phyloP scores from a whole-genome alignment of 1,140 invertebrate genomes.

The Drosophila melanica region DNA sequence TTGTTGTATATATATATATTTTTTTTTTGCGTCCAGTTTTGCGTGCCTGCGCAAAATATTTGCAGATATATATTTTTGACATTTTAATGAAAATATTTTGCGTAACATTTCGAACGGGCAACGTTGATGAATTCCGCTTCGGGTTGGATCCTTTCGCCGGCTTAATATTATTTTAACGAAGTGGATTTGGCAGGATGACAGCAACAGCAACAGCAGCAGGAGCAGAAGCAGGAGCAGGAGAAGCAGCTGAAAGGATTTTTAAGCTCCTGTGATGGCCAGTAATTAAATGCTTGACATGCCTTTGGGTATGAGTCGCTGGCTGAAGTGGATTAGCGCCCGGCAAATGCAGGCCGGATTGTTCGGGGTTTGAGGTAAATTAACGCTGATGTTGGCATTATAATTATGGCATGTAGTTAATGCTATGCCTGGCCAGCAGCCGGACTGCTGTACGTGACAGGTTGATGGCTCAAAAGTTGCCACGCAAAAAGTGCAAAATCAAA shows the following conservation, averaged over 20 bases:
- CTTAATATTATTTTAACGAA: conserved; percentile 81
- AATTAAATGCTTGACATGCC: conserved; percentile 82
- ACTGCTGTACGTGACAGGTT: conserved; percentile 42
- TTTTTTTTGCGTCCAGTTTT: conserved; percentile 32
- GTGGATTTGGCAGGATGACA: conserved; percentile 53
- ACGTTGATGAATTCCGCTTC: conserved; percentile 61
- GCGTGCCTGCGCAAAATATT: conserved; percentile 80
- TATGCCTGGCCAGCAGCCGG: conserved; percentile 28
- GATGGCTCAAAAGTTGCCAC: conserved; percentile 17
- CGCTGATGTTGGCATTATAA: conserved; percentile 74
- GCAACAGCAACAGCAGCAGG: neutral
- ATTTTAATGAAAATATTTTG: conserved; percentile 79
- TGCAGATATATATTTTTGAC: conserved; percentile 78
- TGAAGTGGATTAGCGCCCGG: conserved; percentile 56
- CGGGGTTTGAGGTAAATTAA: conserved; percentile 55
- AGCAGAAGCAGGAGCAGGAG: too few species aligned
- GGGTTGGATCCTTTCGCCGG: conserved; percentile 46
- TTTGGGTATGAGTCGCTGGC: conserved; percentile 49
- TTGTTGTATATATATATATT: neutral
- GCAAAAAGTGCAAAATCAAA: conserved; percentile 39
- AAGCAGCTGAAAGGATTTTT: conserved; percentile 45
- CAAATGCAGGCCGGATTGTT: conserved; percentile 15
- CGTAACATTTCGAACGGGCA: conserved; percentile 54
- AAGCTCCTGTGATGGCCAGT: conserved; percentile 76
- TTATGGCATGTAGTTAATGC: conserved; percentile 71